Evolutionary conservation across 2,113 vertebrate genomes (phyloP), one percentile per base, ranked within the genome.

Genomic region (Lynx canadensis): DNA sequence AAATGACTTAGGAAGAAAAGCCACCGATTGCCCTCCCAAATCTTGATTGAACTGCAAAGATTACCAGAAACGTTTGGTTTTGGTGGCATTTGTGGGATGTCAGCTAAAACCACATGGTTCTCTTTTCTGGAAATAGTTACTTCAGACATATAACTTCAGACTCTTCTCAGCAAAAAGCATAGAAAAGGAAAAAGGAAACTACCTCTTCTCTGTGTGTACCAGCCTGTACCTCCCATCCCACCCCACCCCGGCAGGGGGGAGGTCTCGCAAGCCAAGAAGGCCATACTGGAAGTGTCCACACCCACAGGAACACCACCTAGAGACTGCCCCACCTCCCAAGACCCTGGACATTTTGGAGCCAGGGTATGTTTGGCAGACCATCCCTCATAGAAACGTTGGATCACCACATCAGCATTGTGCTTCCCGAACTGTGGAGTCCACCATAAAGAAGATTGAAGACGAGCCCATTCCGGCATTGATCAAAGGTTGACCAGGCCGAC

Each of bases 61-160:
- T 78, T 19, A 82, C 4, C 14, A 89, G 45, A 63, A 76, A 94
- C 31, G 23, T 13, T 65, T 71, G 7, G 31, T 48, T 86, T 83
- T 87, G 82, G 65, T 90, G 80, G 74, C 29, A 55, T 52, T 78
- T 81, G 69, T 74, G 13, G 31, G 87, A 4, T 11, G 31, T 84
- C 79, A 81, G 45, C 74, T 92, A 65, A 74, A 89, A 83, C 65
- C 93, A 45, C 63, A 41, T 48, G 69, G 55, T 96, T 96, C 71
- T 92, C 27, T 88, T 96, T 95, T 95, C 74, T 86, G 96, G 38
- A 96, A 66, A 5, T 95, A 50, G n/a, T 83, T 92, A 80, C 36
- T 94, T 83, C 33, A 66, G 91, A 82, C 33, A 65, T 16, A 14
- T 9, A 45, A 50, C 71, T 81, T 95, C 33, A 94, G 69, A 74